Evolutionary conservation across 1,140 invertebrate genomes (phyloP).

Genomic region (Trinorchestia longiramus): DNA sequence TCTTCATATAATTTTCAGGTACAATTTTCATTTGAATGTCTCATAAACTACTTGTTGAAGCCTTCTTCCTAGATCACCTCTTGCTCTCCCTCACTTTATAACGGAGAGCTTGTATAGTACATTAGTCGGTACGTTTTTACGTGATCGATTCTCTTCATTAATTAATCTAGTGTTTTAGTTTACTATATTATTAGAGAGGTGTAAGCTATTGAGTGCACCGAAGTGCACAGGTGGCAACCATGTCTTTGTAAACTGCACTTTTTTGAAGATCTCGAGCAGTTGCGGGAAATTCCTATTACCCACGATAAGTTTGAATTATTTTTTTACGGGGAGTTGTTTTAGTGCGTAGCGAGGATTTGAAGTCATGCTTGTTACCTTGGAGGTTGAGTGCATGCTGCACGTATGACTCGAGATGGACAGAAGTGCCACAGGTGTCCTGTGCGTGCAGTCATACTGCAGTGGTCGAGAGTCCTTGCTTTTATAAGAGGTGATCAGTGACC

Average conservation of each 20-base stretch:
- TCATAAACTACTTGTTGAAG: neutral
- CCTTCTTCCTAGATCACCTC: neutral
- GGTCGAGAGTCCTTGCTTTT: neutral
- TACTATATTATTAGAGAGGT: neutral
- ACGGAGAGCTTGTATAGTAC: neutral
- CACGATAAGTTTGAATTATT: neutral
- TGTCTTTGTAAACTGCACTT: too few relatives aligned
- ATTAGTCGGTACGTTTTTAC: neutral
- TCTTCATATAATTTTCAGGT: neutral
- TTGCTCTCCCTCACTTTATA: neutral
- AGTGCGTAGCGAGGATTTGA: too few relatives aligned
- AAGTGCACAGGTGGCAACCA: too few relatives aligned
- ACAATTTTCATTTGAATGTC: neutral
- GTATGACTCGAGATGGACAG: neutral
- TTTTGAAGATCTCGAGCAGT: neutral
- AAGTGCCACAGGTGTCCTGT: neutral
- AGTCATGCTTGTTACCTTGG: too few relatives aligned
- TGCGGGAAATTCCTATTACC: neutral
- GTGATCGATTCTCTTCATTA: neutral
- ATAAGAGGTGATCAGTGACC: neutral
- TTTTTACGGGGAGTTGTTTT: too few relatives aligned
- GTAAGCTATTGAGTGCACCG: neutral
- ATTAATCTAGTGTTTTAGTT: neutral
- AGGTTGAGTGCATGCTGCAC: neutral
- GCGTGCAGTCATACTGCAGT: neutral